phyloP scores from a whole-genome alignment of 2,113 vertebrate species.

The Saccopteryx bilineata region DNA sequence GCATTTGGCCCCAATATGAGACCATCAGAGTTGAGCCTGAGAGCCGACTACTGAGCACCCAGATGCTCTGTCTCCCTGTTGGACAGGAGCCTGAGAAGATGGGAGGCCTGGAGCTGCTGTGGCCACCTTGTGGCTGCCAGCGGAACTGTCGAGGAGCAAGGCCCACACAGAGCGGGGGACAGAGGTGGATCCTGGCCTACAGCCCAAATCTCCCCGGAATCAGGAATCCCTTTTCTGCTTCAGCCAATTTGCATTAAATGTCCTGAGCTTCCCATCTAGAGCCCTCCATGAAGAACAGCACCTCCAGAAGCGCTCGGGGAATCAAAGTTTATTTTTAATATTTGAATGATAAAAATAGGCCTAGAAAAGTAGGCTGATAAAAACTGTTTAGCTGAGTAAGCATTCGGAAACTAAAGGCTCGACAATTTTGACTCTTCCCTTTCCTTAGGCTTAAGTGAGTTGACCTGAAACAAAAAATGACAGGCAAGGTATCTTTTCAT shows the following conservation, averaged over 20 bases:
- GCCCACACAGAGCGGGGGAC: neutral
- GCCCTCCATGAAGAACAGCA: neutral
- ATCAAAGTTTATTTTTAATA: slow-evolving; percentile 25
- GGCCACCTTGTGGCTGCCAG: neutral
- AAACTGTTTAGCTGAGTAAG: slow-evolving; percentile 2
- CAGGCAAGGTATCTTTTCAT: neutral
- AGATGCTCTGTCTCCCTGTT: neutral
- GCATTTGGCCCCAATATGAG: neutral
- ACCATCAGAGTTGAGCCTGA: neutral
- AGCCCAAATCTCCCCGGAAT: neutral
- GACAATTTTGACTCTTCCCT: neutral
- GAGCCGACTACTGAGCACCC: neutral
- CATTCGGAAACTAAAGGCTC: neutral
- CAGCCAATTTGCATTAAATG: neutral
- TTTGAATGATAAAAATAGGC: neutral
- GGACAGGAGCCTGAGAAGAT: neutral
- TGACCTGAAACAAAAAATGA: slow-evolving; percentile 50
- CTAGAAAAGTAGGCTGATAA: neutral
- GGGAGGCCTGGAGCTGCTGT: neutral
- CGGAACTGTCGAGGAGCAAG: neutral
- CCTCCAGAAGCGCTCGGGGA: neutral
- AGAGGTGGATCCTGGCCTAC: neutral
- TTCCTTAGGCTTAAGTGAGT: neutral
- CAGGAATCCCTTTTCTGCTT: neutral
- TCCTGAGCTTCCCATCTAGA: neutral